Evolutionary conservation across 2,113 vertebrate species (phyloP), one percentile per base, ranked within the genome.

Genomic region (Pterophyllum scalare): DNA sequence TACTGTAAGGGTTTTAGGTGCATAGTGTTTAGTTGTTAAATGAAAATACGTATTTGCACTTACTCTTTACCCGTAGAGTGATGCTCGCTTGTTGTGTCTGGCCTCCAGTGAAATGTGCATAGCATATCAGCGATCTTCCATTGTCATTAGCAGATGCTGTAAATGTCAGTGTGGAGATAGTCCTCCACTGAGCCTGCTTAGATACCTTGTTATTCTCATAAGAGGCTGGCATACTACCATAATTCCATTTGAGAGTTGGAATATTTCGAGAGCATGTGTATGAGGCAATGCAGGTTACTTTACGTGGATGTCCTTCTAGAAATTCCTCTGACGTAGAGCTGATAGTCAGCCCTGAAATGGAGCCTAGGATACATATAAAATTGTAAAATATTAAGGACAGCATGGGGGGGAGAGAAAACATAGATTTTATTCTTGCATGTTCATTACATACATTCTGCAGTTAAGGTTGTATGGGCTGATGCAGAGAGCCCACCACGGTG

Each of bases 211-310:
- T 24, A 31, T 11, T 65, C 7, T 31, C 1, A 14, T 28, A 65
- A 7, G 78, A 57, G 40, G 60, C 35, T 6, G 72, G 77, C 85
- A 93, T 93, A 31, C 8, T 43, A 2, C 1, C 43, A 28, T 89
- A 91, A 64, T 77, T 91, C 92, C 90, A 92, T 6, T n/a, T 85
- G 4, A 93, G 19, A 59, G 14, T 60, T 28, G 91, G 91, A 26
- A 5, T 2, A 14, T 88, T 9, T 26, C 40, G 19, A 26, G 77
- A 0, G 56, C 93, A 94, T 31, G 80, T 93, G 64, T 91, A 93
- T 6, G 9, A 33, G 43, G 84, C 84, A 26, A 79, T 87, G 84
- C 94, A 94, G 15, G n/a, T 67, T 17, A 94, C 81, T 80, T 1
- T 64, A 24, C 2, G 84, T 52, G 28, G 5, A 31, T 89, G 10